Conservation (phyloP, 2,113 vertebrate genomes). For the Myotis davidii region DNA sequence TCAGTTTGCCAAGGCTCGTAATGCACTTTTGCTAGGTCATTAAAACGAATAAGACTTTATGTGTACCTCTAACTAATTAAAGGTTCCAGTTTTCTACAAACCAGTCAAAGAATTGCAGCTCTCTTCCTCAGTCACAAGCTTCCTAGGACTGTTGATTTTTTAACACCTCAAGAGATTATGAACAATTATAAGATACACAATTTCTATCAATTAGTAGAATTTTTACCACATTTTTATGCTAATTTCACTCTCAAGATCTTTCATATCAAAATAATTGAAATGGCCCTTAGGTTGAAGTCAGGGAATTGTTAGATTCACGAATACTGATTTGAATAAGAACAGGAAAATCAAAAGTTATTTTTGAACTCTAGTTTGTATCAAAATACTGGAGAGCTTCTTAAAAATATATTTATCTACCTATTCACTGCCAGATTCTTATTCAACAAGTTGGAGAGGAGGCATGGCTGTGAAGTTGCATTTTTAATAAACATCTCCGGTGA, state of each 20-base stretch:
- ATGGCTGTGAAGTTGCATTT: not conserved
- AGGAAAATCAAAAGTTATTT: not conserved
- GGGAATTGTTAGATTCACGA: not conserved
- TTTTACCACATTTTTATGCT: not conserved
- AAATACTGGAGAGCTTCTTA: not conserved
- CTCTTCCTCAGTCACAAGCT: not conserved
- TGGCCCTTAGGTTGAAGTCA: not conserved
- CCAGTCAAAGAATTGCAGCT: slow-evolving; percentile 4
- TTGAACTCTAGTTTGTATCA: not conserved
- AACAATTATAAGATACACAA: not conserved
- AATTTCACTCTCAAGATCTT: not conserved
- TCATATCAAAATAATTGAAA: not conserved
- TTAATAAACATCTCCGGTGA: not conserved
- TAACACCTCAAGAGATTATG: not conserved
- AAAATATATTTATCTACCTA: not conserved
- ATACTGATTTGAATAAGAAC: not conserved
- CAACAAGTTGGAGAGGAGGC: not conserved
- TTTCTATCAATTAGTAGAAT: not conserved
- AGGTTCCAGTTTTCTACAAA: not conserved
- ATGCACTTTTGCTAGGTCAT: slow-evolving; percentile 37
- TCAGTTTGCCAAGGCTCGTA: slow-evolving; percentile 20
- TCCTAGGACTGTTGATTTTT: not conserved
- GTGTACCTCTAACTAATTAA: slow-evolving; percentile 32
- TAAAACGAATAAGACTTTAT: slow-evolving; percentile 50
- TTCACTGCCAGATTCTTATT: not conserved